Evolutionary conservation across 2,797 vertebrate genomes (phyloP), one percentile per base, ranked within the genome.

Genomic region (Menidia menidia): DNA sequence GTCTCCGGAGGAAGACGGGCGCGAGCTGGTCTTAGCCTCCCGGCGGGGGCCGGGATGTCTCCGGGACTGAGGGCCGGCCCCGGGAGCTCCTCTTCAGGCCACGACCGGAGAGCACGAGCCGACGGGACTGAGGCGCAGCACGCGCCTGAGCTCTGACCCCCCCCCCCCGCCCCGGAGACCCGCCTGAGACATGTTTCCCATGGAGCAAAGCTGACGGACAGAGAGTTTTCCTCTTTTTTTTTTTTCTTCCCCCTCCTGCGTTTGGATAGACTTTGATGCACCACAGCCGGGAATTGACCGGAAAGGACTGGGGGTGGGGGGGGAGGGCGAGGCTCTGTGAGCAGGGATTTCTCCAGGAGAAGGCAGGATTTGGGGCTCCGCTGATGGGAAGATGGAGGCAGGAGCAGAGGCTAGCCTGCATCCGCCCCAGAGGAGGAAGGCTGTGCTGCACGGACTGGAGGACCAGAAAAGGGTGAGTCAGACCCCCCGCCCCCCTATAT

Each of bases 381-480:
- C 90, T 70, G 79, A 85, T 87, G 84, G 89, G 94, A 97, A 96
- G 91, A 98, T 98, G 97, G 96, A 97, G 93, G 85, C 94, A 12
- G 96, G 92, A 88, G 93, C 94, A 57, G 96, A 98, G 89, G 91
- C 93, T 16, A 93, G 93, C 87, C 95, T 95, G 80, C 94, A 95
- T 80, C 96, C 96, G 86, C 94, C 96, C 71, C 94, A 94, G 85
- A 97, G 95, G 90, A 97, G 93, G 89, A 98, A 96, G 87, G 91
- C 93, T 19, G 94, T 96, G 82, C 93, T 95, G 84, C 98, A 99
- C 45, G 96, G 96, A 78, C 88, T 98, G 93, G 97, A 98, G 89
- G 98, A 99, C 91, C 98, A 99, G 92, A 99, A 99, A 91, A 95
- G 95, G 95, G 98, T 99, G 91, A 96, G 97, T 93, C 57, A 51